Percentiles rank a stretch among this genome's conserved stretches.
Conservation (phyloP, 2,888 invertebrate genomes). For the Dinocampus coccinellae region DNA sequence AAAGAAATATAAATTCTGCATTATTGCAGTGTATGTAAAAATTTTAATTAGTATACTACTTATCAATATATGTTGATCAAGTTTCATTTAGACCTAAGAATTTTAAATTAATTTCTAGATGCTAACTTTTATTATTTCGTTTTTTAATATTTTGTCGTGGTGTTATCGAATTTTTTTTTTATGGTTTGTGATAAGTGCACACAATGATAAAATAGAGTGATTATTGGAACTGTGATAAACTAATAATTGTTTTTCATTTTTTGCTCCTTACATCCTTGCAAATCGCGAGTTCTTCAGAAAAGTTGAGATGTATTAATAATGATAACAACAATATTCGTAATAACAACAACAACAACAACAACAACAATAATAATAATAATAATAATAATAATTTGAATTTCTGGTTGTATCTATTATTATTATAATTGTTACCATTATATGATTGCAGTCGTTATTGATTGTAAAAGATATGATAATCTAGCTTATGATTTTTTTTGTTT, state of each 20-base stretch:
- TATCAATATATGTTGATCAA: background rate
- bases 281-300: background rate
- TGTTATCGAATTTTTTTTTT: slow-evolving; percentile 16
- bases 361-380: no score
- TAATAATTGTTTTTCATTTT: slow-evolving; percentile 34
- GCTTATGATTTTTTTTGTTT: no score
- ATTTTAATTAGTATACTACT: background rate
- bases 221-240: slow-evolving; percentile 52
- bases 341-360: no score
- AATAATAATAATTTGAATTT: no score
- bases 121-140: background rate
- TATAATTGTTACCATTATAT: no score
- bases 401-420: no score
- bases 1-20: background rate
- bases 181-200: background rate
- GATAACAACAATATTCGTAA: no score
- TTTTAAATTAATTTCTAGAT: no score
- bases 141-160: background rate
- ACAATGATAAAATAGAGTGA: slow-evolving; percentile 20
- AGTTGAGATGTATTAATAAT: background rate
- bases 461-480: no score
- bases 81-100: no score
- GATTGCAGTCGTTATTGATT: no score
- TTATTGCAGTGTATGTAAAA: no score
- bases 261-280: background rate